phyloP scores from a whole-genome alignment of 2,113 vertebrate genomes.

The Gallinago media region DNA sequence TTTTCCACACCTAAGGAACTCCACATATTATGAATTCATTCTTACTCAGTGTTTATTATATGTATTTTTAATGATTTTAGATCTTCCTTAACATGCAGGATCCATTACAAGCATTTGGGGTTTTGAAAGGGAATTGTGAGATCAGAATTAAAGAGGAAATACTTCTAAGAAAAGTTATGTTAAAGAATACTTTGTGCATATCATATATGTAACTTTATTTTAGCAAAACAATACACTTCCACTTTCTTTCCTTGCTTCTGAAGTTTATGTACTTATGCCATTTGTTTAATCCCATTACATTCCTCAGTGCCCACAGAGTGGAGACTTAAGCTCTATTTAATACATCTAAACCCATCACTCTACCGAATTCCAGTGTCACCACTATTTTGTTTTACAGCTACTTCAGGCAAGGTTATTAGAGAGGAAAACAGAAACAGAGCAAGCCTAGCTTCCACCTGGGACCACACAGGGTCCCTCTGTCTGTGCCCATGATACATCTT shows the following conservation, averaged over 20 bases:
- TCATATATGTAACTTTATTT: neutral
- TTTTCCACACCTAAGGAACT: neutral
- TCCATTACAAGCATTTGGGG: neutral
- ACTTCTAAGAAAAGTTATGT: neutral
- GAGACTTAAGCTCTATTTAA: neutral
- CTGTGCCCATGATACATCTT: neutral
- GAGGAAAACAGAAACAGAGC: neutral
- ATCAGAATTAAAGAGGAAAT: neutral
- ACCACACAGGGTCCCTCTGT: neutral
- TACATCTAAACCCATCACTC: neutral
- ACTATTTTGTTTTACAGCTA: neutral
- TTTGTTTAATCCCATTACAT: neutral
- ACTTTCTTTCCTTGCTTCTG: neutral
- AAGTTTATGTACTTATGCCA: neutral
- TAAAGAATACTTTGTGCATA: neutral
- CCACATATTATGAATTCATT: neutral
- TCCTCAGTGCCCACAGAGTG: neutral
- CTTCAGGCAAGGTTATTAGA: neutral
- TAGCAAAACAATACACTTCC: neutral
- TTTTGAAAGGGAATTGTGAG: neutral
- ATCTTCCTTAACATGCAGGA: neutral
- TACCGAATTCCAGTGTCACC: neutral
- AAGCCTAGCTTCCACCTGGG: neutral
- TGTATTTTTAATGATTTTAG: neutral
- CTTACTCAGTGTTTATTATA: neutral